Evolutionary conservation across 2,113 vertebrate genomes (phyloP).

Genomic region (Colaptes auratus): DNA sequence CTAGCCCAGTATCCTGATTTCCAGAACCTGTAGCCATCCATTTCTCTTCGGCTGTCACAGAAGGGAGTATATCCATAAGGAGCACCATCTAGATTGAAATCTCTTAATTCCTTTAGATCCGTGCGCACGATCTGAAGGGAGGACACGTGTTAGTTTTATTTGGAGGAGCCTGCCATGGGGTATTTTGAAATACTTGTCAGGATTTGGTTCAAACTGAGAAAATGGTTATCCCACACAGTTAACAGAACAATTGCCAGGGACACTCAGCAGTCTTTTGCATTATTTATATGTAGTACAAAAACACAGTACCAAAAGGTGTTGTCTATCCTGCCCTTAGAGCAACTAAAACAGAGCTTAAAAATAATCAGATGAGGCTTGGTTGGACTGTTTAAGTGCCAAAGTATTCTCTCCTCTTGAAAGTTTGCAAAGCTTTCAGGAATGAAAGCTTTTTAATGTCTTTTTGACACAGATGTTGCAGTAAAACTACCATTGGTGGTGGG

Average conservation of each 20-base stretch:
- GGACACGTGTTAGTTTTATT: background rate
- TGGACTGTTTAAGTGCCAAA: background rate
- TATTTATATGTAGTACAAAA: background rate
- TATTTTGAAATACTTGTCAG: background rate
- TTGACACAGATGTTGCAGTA: background rate
- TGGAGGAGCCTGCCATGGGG: background rate
- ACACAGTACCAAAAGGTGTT: background rate
- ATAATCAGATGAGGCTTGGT: background rate
- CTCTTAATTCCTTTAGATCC: conserved; percentile 93
- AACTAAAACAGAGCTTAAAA: background rate
- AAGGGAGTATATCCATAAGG: conserved; percentile 98
- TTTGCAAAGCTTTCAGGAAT: background rate
- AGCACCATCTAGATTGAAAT: conserved; percentile 93
- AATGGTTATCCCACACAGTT: background rate
- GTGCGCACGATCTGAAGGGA: conserved; percentile 91
- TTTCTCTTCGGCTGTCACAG: conserved; percentile 94
- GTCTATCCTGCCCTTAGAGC: background rate
- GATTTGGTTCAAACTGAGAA: background rate
- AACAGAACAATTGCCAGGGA: background rate
- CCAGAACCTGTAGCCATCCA: conserved; percentile 99
- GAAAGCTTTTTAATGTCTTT: background rate
- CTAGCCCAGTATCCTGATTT: conserved; percentile 98
- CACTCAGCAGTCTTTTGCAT: background rate
- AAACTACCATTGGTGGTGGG: background rate
- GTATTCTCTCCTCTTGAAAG: background rate